Evolutionary conservation across 1,140 invertebrate species (phyloP), one percentile per base, ranked within the genome.

Genomic region (Aphelenchoides fujianensis): DNA sequence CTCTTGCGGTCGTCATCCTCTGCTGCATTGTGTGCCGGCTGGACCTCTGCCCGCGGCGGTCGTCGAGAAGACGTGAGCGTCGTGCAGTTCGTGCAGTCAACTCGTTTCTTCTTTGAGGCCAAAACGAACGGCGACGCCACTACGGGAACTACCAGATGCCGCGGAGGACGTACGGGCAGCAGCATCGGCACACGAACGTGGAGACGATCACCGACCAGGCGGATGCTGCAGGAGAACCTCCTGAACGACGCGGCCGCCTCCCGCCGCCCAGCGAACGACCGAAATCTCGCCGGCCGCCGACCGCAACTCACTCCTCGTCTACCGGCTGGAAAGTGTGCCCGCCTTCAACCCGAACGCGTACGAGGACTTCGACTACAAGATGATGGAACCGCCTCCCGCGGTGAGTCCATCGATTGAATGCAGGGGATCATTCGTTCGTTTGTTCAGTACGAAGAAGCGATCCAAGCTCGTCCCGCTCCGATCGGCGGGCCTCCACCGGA

Each of bases 21-120:
- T 79, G 78, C 66, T 79, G 78, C 66, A 75, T 79, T 5, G 61
- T 79, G 70, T 79, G 78, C 61, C 76, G 78, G n/a, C 48, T 82
- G 16, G 78, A 79, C 68, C 71, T 79, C 16, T 79, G 79, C 53
- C 72, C 78, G 16, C 64, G 77, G 34, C 57, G 74, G 16, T 41
- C 76, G 9, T 53, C 55, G 5, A 37, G 37, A 28, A 31, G 34
- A 59, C 5, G 30, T 28, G 34, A 48, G 41, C 23, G 23, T 48
- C 35, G 5, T 64, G n/a, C n/a, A n/a, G n/a, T n/a, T n/a, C n/a
- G n/a, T n/a, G n/a, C n/a, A n/a, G 30, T 36, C 23, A 5, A 55
- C 35, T 54, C n/a, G n/a, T n/a, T n/a, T 52, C 5, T 64, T 64
- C 3, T 31, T 27, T 27, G 30, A 64, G 62, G 28, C 19, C 27